Conservation (phyloP, 2,888 invertebrate genomes). For the Smittia aterrima region DNA sequence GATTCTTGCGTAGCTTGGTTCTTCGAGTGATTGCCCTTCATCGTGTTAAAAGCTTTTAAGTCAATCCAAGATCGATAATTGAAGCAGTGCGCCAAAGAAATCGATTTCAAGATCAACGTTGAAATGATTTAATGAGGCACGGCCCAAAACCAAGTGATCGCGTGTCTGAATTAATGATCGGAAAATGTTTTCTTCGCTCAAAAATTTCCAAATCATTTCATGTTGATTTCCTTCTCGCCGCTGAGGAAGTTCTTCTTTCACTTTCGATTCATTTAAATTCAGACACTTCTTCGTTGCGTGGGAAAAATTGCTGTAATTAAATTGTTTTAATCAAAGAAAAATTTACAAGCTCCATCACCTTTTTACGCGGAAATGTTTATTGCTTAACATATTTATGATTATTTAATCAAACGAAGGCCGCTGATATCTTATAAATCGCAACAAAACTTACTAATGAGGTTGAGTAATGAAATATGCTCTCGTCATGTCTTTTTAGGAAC, state of each 20-base stretch:
- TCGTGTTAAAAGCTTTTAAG: no score
- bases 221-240: neutral
- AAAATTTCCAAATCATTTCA: neutral
- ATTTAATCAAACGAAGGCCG: no score
- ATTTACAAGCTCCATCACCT: neutral
- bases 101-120: no score
- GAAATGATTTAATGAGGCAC: no score
- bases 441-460: no score
- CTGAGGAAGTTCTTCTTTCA: neutral
- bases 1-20: no score
- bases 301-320: constrained; percentile 2
- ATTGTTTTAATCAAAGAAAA: neutral
- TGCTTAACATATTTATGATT: neutral
- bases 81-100: no score
- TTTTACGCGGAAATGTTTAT: constrained; percentile 3
- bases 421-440: no score
- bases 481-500: constrained; percentile 17
- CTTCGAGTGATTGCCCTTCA: no score
- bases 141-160: neutral
- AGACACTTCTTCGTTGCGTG: neutral
- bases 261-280: neutral
- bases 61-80: no score
- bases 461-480: no score
- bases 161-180: neutral
- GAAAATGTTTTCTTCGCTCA: no score